Percentiles rank a stretch among this genome's conserved stretches.
Evolutionary conservation across 2,888 invertebrate genomes (phyloP).

Genomic region (Epirrhoe alternata): DNA sequence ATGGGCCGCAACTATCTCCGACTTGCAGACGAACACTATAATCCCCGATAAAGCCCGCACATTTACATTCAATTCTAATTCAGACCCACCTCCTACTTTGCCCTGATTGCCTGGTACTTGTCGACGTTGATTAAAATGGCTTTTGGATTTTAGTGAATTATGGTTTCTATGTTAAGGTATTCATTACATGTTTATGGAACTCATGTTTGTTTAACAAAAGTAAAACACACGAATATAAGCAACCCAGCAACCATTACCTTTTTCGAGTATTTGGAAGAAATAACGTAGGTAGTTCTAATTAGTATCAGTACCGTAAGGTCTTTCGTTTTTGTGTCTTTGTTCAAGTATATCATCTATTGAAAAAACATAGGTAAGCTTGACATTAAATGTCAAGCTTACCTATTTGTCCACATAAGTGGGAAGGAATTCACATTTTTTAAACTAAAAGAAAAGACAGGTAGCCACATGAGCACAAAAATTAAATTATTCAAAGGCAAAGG

Average conservation of each 20-base stretch:
- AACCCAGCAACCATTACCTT: too few species aligned
- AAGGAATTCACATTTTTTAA: neutral
- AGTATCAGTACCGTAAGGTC: too few species aligned
- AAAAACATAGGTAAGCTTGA: too few species aligned
- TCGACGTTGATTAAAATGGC: constrained; percentile 78
- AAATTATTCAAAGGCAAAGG: constrained; percentile 77
- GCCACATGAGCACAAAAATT: constrained; percentile 55
- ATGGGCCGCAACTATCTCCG: constrained; percentile 79
- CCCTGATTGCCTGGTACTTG: constrained; percentile 81
- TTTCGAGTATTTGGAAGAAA: too few species aligned
- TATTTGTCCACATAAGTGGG: too few species aligned
- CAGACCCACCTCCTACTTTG: constrained; percentile 74
- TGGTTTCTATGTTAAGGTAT: constrained; percentile 1
- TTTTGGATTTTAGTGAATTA: constrained; percentile 48
- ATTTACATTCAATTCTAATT: constrained; percentile 86
- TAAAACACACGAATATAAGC: too few species aligned
- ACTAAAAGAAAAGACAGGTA: constrained; percentile 26
- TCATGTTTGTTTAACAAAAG: too few species aligned
- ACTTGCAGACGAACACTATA: constrained; percentile 84
- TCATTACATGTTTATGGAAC: neutral
- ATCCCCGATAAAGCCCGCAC: constrained; percentile 86
- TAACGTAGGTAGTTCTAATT: too few species aligned
- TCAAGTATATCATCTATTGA: too few species aligned
- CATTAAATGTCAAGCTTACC: too few species aligned
- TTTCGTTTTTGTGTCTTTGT: too few species aligned